phyloP scores from a whole-genome alignment of 2,113 vertebrate genomes.

The Crotalus tigris region DNA sequence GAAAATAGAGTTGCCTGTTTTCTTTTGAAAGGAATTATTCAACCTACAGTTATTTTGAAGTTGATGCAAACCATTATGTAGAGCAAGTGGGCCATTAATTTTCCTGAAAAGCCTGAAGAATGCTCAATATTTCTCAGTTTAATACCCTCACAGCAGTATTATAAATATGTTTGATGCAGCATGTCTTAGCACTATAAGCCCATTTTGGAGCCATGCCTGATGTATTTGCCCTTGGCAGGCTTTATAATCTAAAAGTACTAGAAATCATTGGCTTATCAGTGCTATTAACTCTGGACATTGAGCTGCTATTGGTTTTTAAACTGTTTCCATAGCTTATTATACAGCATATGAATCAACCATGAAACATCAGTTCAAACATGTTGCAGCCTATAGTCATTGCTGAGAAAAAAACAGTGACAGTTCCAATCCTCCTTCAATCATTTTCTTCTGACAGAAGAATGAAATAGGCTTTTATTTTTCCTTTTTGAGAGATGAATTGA shows the following conservation, averaged over 20 bases:
- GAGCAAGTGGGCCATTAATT: constrained; percentile 40
- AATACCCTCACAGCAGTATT: constrained; percentile 48
- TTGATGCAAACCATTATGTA: constrained; percentile 37
- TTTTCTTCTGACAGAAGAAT: neutral
- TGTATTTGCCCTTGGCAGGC: constrained; percentile 52
- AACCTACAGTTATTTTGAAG: constrained; percentile 39
- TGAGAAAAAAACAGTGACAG: neutral
- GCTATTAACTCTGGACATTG: constrained; percentile 5
- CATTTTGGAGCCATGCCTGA: constrained; percentile 46
- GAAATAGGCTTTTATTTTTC: neutral
- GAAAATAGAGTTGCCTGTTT: neutral
- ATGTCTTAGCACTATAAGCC: constrained; percentile 36
- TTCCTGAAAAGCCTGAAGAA: constrained; percentile 39
- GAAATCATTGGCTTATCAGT: constrained; percentile 48
- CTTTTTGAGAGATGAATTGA: neutral
- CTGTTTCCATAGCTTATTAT: constrained; percentile 10
- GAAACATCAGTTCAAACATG: constrained; percentile 6
- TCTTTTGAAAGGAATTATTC: constrained; percentile 9
- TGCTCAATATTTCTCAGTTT: constrained; percentile 59
- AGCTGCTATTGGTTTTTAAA: constrained; percentile 7
- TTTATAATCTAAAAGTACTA: constrained; percentile 50
- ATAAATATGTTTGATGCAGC: constrained; percentile 61
- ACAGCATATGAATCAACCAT: constrained; percentile 1
- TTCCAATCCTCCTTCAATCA: neutral
- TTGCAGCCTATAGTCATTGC: constrained; percentile 10